Base-by-base conservation (phyloP, 2,113 vertebrate species). In the Prinia subflava region DNA sequence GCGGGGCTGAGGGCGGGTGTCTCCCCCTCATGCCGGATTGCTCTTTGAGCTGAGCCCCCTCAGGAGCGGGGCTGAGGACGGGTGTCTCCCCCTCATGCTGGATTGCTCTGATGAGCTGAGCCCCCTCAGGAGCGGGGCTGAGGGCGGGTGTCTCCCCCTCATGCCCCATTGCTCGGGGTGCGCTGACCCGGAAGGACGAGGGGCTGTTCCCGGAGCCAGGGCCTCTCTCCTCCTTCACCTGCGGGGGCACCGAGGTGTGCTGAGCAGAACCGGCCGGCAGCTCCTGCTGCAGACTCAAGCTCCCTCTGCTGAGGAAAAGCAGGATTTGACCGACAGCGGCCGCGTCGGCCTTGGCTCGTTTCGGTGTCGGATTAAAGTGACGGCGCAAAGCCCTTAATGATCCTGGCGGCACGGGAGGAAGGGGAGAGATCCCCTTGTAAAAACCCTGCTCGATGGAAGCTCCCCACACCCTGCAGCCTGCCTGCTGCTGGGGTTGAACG, bases 281-380 rank as follows among this genome's bases (percentile, higher is more conserved):
- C 46, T 88, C 49, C 80, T 95, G 68, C 75, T 82, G 63, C 86
- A 97, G 96, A 75, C 96, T 96, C 59, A 97, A 92, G 96, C 95
- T 96, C 97, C 96, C 96, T 96, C 97, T 97, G 79, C 96, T 84
- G 97, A 96, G 83, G 67, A 76, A 94, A 96, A 47, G 0, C 86
- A 79, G 79, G 86, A 84, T 41, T 87, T 42, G 53, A 57, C 24
- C 28, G 2, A 59, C 10, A 8, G 10, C 1, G 35, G 16, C 7
- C 33, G 49, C 12, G 76, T 14, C 13, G 49, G 56, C 18, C 21
- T 55, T 25, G 17, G 4, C 23, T 57, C 18, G 5, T 42, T 85
- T 67, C 0, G 0, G 55, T 23, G 59, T 64, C 56, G 28, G 53
- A 64, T 77, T 30, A 74, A 74, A 92, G 76, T 5, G 87, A 37